A percentile compares a stretch with the other conserved stretches of the same genome.
These are phyloP conservation scores for Brachyptera putata DNA, from an alignment of 2,888 invertebrate species.

Conservation along the genomic window DNA sequence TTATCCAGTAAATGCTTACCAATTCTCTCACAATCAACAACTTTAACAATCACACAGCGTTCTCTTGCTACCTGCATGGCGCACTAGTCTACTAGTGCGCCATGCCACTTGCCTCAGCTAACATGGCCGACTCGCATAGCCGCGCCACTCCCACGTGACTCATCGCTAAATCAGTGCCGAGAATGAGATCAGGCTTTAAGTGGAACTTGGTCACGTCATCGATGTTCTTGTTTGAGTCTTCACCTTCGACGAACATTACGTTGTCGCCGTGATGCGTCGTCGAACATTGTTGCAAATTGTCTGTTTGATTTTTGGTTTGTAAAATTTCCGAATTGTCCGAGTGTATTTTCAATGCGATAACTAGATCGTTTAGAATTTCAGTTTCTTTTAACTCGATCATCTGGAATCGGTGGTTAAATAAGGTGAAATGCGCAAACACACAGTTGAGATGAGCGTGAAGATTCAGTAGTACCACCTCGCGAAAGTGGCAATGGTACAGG, in stretches of 20 bases:
- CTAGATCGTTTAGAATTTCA: slow-evolving; percentile 88
- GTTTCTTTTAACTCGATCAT: slow-evolving; percentile 87
- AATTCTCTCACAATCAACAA: slow-evolving; percentile 5
- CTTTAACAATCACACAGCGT: slow-evolving; percentile 19
- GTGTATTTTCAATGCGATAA: slow-evolving; percentile 63
- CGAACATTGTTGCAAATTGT: neutral
- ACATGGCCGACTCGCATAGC: too few species aligned
- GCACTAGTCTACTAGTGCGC: slow-evolving; percentile 1
- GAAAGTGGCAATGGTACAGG: slow-evolving; percentile 96
- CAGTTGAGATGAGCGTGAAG: slow-evolving; percentile 96
- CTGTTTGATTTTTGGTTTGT: neutral
- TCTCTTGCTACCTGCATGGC: too few species aligned
- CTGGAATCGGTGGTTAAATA: slow-evolving; percentile 76
- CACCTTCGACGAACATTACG: neutral
- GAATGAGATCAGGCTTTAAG: slow-evolving; percentile 9
- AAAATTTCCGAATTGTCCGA: slow-evolving; percentile 22
- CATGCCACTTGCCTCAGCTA: too few species aligned
- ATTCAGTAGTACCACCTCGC: slow-evolving; percentile 88
- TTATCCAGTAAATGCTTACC: slow-evolving; percentile 21
- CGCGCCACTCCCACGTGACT: neutral
- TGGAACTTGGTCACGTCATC: neutral
- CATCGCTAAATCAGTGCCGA: neutral
- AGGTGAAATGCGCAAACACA: slow-evolving; percentile 94
- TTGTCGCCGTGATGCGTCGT: neutral
- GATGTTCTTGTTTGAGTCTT: slow-evolving; percentile 15